Conservation (phyloP, 2,113 vertebrate species). For the Elephantulus edwardii region DNA sequence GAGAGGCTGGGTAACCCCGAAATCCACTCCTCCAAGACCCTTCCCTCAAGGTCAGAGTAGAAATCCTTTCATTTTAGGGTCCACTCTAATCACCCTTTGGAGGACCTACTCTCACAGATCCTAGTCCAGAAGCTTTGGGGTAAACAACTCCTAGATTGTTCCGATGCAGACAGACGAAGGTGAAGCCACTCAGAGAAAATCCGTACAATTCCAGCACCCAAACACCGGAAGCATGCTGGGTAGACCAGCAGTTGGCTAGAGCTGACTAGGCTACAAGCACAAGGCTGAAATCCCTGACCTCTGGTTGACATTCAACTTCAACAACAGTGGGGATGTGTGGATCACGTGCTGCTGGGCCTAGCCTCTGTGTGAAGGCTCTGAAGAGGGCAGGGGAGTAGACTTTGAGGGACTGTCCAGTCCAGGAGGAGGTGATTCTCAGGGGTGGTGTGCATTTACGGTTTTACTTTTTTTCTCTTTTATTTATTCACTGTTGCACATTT, state of each 20-base stretch:
- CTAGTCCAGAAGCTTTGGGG: not conserved
- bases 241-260: not conserved
- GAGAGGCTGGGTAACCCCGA: not conserved
- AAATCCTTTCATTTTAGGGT: not conserved
- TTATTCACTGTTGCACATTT: no score
- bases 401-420: not conserved
- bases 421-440: not conserved
- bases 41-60: not conserved
- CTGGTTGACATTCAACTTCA: not conserved
- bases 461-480: no score
- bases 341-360: fast-evolving
- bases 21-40: not conserved
- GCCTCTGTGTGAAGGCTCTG: not conserved
- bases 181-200: not conserved
- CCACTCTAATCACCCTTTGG: not conserved
- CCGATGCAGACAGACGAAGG: not conserved
- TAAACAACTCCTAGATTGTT: constrained; percentile 1
- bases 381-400: not conserved
- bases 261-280: not conserved
- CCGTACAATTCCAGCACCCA: not conserved
- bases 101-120: not conserved
- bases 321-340: fast-evolving
- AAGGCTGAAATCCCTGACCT: no score
- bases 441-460: not conserved
- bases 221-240: not conserved